Evolutionary conservation across 2,113 vertebrate genomes (phyloP).

Genomic region (Poecilia latipinna): DNA sequence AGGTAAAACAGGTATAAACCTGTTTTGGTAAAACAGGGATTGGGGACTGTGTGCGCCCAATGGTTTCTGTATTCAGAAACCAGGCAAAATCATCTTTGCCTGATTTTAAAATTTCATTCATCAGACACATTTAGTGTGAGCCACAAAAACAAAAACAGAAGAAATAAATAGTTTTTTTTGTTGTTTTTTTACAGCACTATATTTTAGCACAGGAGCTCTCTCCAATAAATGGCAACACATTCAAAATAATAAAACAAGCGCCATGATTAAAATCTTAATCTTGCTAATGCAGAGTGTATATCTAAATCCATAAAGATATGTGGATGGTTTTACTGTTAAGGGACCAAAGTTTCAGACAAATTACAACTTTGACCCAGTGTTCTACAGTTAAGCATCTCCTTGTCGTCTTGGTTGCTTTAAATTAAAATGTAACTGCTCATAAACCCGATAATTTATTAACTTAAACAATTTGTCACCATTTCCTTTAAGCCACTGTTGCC

Average conservation of each 20-base stretch:
- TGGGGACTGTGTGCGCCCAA: not conserved
- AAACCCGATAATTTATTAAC: conserved; percentile 32
- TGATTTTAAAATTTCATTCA: too few species aligned
- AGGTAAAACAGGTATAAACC: not conserved
- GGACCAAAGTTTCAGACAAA: not conserved
- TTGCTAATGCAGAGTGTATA: not conserved
- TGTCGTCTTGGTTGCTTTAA: not conserved
- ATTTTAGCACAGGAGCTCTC: not conserved
- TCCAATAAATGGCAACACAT: not conserved
- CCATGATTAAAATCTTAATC: not conserved
- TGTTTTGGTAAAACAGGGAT: not conserved
- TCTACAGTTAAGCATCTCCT: not conserved
- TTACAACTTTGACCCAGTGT: not conserved
- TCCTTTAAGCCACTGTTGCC: not conserved
- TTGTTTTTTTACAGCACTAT: too few species aligned
- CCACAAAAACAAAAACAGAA: too few species aligned
- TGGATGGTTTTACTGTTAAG: not conserved
- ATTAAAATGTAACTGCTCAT: not conserved
- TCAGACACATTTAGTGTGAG: too few species aligned
- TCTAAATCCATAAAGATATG: not conserved
- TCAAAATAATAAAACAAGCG: not conserved
- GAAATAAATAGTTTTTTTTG: too few species aligned
- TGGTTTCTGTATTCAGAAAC: too few species aligned
- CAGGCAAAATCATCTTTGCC: too few species aligned
- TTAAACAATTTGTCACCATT: conserved; percentile 10